Base-by-base conservation (phyloP, 2,113 vertebrate species). In the Bubo bubo region DNA sequence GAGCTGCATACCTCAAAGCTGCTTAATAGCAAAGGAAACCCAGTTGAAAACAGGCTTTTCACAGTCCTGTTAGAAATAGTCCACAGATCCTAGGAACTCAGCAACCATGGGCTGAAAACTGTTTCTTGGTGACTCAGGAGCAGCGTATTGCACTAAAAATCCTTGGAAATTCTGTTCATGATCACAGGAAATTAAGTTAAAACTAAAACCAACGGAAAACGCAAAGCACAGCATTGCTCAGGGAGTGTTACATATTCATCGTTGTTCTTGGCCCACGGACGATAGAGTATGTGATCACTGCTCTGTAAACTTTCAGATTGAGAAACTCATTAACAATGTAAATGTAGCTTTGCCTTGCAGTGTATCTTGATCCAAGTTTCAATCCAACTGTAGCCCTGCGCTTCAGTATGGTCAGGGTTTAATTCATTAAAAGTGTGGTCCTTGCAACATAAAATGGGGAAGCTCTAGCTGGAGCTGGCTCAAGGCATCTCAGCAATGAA, bases 321-420 rank as follows among this genome's bases (percentile, higher is more conserved):
- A 90, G 87, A 93, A 96, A 76, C 71, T 85, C 35, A 64, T 91
- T 85, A 94, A 73, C 62, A 76, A 37, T 79, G 73, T 87, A 89
- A 92, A 79, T 55, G 39, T 52, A 32, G 34, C n/a, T 83, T 94
- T 49, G 37, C 67, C 41, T 86, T 73, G 37, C 49, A 39, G 16
- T 55, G 45, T 73, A 16, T 60, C 80, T 93, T 79, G 52, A 68
- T 87, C 56, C 80, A 73, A 12, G 34, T 82, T 95, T 89, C 81
- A 41, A 41, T 41, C 39, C 39, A 41, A 41, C 71, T 90, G 37
- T 79, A 82, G 70, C 43, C 37, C 58, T 73, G 53, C 64, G 66
- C 64, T 73, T 89, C 50, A 76, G 26, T 3, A 0, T 49, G 45
- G 52, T 85, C 26, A 4, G 37, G 10, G 45, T 49, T 73, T 74